phyloP scores from a whole-genome alignment of 2,888 invertebrate species.

The Pollenia angustigena region DNA sequence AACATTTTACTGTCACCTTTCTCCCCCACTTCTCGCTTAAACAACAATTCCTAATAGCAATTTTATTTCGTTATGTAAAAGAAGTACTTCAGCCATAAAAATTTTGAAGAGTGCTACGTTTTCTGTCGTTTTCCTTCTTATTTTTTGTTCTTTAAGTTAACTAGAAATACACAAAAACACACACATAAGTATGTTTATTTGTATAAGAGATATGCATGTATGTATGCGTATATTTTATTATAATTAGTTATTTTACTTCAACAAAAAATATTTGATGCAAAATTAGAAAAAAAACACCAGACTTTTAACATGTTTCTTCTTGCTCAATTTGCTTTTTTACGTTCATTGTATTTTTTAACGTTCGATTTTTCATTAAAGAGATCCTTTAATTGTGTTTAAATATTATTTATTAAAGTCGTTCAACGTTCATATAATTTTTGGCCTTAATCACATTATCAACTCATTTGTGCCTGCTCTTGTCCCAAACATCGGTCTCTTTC shows the following conservation, averaged over 20 bases:
- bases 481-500: neutral
- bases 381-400: no score
- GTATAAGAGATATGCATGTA: neutral
- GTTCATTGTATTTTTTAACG: neutral
- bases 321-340: neutral
- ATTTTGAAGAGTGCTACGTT: constrained; percentile 9
- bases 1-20: neutral
- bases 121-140: neutral
- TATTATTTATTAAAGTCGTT: neutral
- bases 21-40: neutral
- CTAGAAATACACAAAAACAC: neutral
- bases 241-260: constrained; percentile 33
- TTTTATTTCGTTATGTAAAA: constrained; percentile 12
- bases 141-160: neutral
- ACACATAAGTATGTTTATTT: neutral
- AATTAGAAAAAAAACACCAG: constrained; percentile 34
- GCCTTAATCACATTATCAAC: constrained; percentile 48
- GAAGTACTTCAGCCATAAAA: constrained; percentile 34
- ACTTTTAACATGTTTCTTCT: constrained; percentile 6
- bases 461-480: constrained; percentile 23
- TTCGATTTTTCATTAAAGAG: neutral
- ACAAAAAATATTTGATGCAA: constrained; percentile 12
- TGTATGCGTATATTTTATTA: constrained; percentile 2
- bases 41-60: neutral
- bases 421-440: constrained; percentile 40